Base-by-base conservation (phyloP, 2,888 invertebrate genomes). In the Daptonema setosum region DNA sequence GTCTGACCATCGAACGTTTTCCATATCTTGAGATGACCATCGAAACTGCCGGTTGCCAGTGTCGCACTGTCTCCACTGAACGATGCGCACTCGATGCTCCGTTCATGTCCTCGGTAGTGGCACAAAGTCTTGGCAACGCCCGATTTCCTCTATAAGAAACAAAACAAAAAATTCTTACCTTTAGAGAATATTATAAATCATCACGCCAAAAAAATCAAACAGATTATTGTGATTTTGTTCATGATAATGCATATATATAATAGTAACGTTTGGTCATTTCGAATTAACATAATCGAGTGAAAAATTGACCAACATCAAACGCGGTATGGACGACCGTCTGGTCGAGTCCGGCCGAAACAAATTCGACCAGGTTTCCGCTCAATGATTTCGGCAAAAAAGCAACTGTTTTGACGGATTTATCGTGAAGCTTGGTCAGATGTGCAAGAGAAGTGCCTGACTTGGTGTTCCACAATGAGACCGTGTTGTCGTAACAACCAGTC, bases 31-130 rank as follows among this genome's bases (percentile, higher is more conserved):
- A 75, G 59, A 65, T 69, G 69, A 43, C 65, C 67, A 63, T 75
- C 75, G 68, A 74, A 74, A 1, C 73, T 72, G 24, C 75, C 75
- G 59, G 72, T 73, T 55, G 73, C 70, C 58, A 76, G 67, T 17
- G 63, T 60, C 58, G 61, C 65, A 1, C 75, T 74, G 68, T 82
- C 80, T 1, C 79, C 78, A 63, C 83, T 83, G 0, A 86, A 81
- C 26, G 81, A 80, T 1, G 93, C 78, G 69, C 85, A 82, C 70
- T 95, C 91, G 1, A 97, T 80, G 57, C 86, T 86, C 64, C 87
- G 80, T 62, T 87, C 86, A 70, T 97, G 95, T 0, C 93, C 90
- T 61, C 83, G 80, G 65, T 88, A 85, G 2, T 83, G 79, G 59
- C 83, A 81, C 29, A 83, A 76, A 68, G 85, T 84, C 62, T 83